Conservation (phyloP, 2,797 vertebrate genomes). For the Ciconia nigra region DNA sequence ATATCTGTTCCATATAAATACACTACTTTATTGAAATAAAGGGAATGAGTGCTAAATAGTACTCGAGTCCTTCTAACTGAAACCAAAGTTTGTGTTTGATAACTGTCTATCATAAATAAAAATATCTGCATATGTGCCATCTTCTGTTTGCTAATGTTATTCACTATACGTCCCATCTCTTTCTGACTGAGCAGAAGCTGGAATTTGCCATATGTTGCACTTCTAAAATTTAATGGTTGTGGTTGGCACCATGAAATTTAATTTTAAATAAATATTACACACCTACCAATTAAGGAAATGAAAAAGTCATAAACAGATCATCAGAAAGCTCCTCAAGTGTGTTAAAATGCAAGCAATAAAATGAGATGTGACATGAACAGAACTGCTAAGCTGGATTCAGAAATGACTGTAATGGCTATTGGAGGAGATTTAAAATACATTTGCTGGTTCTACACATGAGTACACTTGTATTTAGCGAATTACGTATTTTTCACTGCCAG, state of each 20-base stretch:
- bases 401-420: conserved; percentile 1
- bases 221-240: not conserved
- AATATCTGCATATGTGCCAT: not conserved
- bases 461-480: not conserved
- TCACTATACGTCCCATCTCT: not conserved
- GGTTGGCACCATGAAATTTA: not conserved
- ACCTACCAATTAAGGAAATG: conserved; percentile 7
- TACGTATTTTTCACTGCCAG: not conserved
- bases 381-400: not conserved
- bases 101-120: not conserved
- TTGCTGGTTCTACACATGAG: not conserved
- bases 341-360: conserved; percentile 46
- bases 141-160: not conserved
- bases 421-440: conserved; percentile 8
- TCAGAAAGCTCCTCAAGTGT: conserved; percentile 9
- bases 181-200: not conserved
- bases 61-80: not conserved
- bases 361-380: conserved; percentile 10
- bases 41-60: not conserved
- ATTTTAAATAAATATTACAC: conserved; percentile 49
- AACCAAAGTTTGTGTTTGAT: not conserved
- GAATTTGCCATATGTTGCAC: not conserved
- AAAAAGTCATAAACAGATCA: conserved; percentile 30
- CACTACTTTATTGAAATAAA: not conserved
- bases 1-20: not conserved